phyloP scores from a whole-genome alignment of 92 coral and sea anemone genomes.

The Parazoanthus darwini region DNA sequence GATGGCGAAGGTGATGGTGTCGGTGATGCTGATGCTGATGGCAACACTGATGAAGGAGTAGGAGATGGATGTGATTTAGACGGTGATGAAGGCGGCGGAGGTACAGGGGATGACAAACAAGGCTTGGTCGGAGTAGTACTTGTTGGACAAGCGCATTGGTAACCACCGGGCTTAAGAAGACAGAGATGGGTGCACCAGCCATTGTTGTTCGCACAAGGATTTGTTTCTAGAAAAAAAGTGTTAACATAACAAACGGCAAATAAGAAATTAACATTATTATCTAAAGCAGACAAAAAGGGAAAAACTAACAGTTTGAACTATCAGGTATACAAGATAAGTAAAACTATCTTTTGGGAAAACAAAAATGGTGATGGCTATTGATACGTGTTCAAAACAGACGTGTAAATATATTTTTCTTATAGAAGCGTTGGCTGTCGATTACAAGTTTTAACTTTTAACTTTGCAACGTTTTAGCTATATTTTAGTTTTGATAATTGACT shows the following conservation, averaged over 20 bases:
- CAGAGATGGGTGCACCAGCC: constrained; percentile 67
- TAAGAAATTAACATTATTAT: not conserved
- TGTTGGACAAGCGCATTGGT: constrained; percentile 51
- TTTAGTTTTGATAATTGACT: no score
- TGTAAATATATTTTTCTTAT: no score
- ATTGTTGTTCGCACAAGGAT: constrained; percentile 45
- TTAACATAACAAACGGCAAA: not conserved
- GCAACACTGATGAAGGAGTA: not conserved
- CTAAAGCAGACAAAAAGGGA: not conserved
- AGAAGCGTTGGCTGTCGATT: no score
- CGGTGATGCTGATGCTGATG: not conserved
- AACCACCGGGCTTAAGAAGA: constrained; percentile 58
- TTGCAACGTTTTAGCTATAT: no score
- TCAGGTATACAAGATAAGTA: not conserved
- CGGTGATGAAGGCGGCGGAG: constrained; percentile 25
- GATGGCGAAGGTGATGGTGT: not conserved
- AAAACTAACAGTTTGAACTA: no score
- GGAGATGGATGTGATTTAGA: not conserved
- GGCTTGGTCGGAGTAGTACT: constrained; percentile 1
- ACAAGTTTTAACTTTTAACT: no score
- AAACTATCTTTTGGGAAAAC: not conserved
- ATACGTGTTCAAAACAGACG: no score
- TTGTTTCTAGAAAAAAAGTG: not conserved
- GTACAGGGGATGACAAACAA: constrained; percentile 50
- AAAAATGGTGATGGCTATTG: not conserved